These are phyloP conservation scores for Thamnophis elegans DNA, from an alignment of 2,797 vertebrate genomes.

Conservation along the genomic window DNA sequence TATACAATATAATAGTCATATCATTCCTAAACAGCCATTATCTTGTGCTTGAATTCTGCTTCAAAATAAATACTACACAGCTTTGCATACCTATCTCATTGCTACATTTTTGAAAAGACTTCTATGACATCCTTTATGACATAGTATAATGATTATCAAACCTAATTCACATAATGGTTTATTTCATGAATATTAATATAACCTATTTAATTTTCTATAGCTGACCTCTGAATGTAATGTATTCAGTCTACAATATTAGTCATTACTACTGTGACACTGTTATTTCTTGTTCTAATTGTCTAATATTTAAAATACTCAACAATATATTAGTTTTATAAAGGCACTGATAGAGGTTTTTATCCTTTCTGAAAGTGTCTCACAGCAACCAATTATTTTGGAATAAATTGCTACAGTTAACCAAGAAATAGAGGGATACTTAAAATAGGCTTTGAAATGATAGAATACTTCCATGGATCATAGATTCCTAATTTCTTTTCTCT, in stretches of 20 bases:
- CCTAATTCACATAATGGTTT: constrained; percentile 55
- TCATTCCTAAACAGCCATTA: constrained; percentile 51
- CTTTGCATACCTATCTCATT: constrained; percentile 32
- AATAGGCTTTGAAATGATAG: constrained; percentile 7
- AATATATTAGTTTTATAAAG: background rate
- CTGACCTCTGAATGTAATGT: constrained; percentile 40
- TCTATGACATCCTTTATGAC: constrained; percentile 51
- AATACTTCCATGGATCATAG: background rate
- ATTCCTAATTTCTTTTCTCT: constrained; percentile 30
- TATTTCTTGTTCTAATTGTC: constrained; percentile 32
- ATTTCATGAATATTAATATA: constrained; percentile 36
- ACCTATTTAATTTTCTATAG: constrained; percentile 37
- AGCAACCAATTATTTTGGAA: constrained; percentile 29
- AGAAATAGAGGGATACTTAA: constrained; percentile 19
- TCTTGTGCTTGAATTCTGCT: constrained; percentile 42
- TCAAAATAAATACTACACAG: constrained; percentile 38
- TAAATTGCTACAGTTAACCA: constrained; percentile 20
- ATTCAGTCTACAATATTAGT: constrained; percentile 33
- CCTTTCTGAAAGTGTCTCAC: constrained; percentile 25
- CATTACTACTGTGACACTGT: background rate
- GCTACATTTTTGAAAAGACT: constrained; percentile 34
- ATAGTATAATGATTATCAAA: constrained; percentile 47
- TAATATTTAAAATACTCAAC: constrained; percentile 14
- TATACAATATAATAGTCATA: constrained; percentile 25
- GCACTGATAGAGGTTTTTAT: background rate